Evolutionary conservation across 2,888 invertebrate species (phyloP).

Genomic region (Ectemnius lituratus): DNA sequence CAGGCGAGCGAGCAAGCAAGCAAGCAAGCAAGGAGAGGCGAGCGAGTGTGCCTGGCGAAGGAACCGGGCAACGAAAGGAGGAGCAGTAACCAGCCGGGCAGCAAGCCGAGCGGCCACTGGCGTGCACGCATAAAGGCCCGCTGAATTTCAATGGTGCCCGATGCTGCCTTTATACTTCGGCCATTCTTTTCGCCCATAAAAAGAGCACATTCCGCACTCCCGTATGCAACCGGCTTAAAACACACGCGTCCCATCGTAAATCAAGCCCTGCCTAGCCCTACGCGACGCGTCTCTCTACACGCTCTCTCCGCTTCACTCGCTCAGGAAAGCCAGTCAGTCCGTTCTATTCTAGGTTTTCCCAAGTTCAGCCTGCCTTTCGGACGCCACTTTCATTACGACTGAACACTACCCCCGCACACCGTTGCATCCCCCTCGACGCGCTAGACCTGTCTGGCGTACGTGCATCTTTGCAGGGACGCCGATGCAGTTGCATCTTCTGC

Average conservation of each 20-base stretch:
- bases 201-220: slow-evolving; percentile 69
- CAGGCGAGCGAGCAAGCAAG: slow-evolving; percentile 36
- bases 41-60: slow-evolving; percentile 18
- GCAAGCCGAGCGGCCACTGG: slow-evolving; percentile 45
- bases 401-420: neutral
- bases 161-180: slow-evolving; percentile 65
- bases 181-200: slow-evolving; percentile 70
- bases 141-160: slow-evolving; percentile 69
- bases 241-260: slow-evolving; percentile 67
- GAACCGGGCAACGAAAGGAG: slow-evolving; percentile 17
- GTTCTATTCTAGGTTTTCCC: slow-evolving; percentile 13
- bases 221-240: slow-evolving; percentile 66
- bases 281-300: slow-evolving; percentile 36
- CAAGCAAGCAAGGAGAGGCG: slow-evolving; percentile 27
- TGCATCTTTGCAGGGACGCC: slow-evolving; percentile 31
- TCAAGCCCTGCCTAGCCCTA: slow-evolving; percentile 58
- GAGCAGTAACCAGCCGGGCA: slow-evolving; percentile 22
- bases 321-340: neutral
- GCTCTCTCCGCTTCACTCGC: neutral
- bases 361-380: neutral
- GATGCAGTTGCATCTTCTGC: neutral
- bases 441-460: neutral
- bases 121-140: slow-evolving; percentile 63
- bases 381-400: slow-evolving; percentile 47
- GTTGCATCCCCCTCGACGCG: neutral